phyloP scores from a whole-genome alignment of 2,888 invertebrate genomes.

The Troides oblongomaculatus region DNA sequence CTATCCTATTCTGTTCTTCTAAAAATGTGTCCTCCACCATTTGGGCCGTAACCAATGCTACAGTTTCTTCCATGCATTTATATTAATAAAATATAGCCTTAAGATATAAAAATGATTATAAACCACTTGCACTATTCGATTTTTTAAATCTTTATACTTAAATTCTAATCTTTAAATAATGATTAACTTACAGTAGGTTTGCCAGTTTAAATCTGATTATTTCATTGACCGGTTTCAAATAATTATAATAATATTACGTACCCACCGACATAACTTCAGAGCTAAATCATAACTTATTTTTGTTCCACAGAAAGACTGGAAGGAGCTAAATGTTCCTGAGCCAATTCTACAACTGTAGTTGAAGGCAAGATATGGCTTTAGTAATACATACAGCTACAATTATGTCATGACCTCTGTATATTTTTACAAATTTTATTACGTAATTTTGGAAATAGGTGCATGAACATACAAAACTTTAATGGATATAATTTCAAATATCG shows the following conservation, averaged over 20 bases:
- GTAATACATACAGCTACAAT: background rate
- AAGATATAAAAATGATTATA: background rate
- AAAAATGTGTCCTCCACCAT: background rate
- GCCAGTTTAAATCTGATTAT: background rate
- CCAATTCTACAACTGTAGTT: conserved; percentile 41
- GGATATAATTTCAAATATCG: background rate
- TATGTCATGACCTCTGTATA: too few relatives aligned
- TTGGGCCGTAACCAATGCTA: background rate
- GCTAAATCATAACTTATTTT: conserved; percentile 19
- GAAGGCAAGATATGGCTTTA: conserved; percentile 31
- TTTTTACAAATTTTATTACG: too few relatives aligned
- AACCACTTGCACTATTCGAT: background rate
- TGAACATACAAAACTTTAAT: too few relatives aligned
- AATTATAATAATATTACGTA: background rate
- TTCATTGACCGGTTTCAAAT: background rate
- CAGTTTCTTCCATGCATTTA: background rate
- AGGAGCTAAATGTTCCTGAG: conserved; percentile 66
- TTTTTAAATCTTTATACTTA: background rate
- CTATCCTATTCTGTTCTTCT: background rate
- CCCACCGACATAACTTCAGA: background rate
- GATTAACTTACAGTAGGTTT: background rate
- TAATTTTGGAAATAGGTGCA: too few relatives aligned
- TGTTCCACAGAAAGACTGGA: conserved; percentile 67
- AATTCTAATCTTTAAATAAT: background rate
- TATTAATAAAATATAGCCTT: background rate